Percentiles rank a stretch among this genome's conserved stretches.
Conservation (phyloP, 2,797 vertebrate species). For the Paguma larvata region DNA sequence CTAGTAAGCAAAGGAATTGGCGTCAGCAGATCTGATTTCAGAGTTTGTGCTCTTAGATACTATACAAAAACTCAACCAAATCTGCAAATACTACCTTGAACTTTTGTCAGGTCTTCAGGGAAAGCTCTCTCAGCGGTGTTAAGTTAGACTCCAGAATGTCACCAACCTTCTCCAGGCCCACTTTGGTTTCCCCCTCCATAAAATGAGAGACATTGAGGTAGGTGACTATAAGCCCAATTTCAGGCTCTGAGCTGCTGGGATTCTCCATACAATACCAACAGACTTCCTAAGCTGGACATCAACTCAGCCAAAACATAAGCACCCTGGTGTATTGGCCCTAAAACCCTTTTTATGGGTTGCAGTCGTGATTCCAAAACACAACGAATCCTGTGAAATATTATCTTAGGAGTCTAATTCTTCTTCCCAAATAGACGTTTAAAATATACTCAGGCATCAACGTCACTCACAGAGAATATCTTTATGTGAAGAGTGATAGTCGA, state of each 20-base stretch:
- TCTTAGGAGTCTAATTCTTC: not conserved
- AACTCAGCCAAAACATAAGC: not conserved
- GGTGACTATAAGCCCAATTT: not conserved
- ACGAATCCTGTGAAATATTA: not conserved
- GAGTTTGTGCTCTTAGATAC: not conserved
- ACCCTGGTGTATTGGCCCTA: not conserved
- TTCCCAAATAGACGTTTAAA: slow-evolving; percentile 31
- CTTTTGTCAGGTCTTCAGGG: not conserved
- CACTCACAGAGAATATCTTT: slow-evolving; percentile 19
- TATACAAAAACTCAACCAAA: not conserved
- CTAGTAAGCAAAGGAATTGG: slow-evolving; percentile 3
- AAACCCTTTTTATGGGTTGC: not conserved
- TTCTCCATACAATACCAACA: not conserved
- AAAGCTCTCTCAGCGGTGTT: not conserved
- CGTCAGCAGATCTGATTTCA: not conserved
- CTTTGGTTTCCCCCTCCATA: not conserved
- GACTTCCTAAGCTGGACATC: not conserved
- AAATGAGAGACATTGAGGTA: not conserved
- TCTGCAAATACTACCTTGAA: not conserved
- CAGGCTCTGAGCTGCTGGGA: not conserved
- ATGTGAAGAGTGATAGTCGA: not conserved
- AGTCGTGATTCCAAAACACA: not conserved
- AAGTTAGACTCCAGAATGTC: not conserved
- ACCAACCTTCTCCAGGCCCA: not conserved
- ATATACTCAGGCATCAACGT: not conserved